Evolutionary conservation across 37 sponge, comb jelly and placozoan species (phyloP), one percentile per base, ranked within the genome.

Genomic region (Mnemiopsis leidyi): DNA sequence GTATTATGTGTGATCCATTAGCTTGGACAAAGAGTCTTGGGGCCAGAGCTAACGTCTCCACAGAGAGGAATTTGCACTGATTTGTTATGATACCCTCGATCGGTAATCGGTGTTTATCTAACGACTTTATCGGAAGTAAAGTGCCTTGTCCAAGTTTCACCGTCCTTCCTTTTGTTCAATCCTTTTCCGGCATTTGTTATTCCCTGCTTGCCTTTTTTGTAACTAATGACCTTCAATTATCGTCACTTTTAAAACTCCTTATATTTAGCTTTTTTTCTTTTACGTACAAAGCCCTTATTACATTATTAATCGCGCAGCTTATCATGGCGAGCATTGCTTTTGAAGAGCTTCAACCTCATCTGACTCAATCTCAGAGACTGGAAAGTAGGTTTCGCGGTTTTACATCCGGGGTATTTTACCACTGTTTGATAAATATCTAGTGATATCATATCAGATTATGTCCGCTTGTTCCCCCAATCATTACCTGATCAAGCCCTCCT

Each of bases 291-390:
- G n/a, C n/a, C n/a, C n/a, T n/a, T n/a, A n/a, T n/a, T n/a, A n/a
- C n/a, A n/a, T n/a, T n/a, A n/a, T n/a, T n/a, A n/a, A n/a, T 13
- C 13, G 61, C 13, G 13, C 61, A 48, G 61, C 13, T 28, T 69
- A 20, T n/a, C 7, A 69, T 69, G 73, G 73, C 73, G 73, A 69
- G 73, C 73, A 69, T 69, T n/a, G 73, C 73, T 5, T 69, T 69
- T 25, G 73, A 69, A 25, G 73, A 69, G n/a, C 28, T 69, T 69
- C 73, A 69, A 21, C 73, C 24, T 69, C 73, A 69, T 25, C 28
- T 69, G 28, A 69, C 3, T 25, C 73, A 69, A 69, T 48, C 61
- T 25, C 73, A 69, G 73, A 28, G 73, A 69, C 73, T 21, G 29
- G 73, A 28, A 69, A 69, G 29, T 69, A 21, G 24, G 73, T 28